Percentiles rank a stretch among this genome's conserved stretches.
Evolutionary conservation across 2,113 vertebrate genomes (phyloP).

Genomic region (Clarias magur): DNA sequence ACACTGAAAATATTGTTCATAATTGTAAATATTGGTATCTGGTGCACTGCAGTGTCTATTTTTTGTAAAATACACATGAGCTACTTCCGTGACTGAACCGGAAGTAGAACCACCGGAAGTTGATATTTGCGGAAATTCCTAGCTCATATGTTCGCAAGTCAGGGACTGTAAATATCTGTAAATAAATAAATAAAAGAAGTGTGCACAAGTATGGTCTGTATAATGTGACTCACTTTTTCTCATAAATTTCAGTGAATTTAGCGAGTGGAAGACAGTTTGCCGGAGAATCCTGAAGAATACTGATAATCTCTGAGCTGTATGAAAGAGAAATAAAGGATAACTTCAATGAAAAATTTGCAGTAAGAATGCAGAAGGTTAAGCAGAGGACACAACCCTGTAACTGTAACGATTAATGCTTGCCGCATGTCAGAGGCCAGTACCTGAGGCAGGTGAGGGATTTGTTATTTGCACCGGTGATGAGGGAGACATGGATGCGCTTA

Average conservation of each 20-base stretch:
- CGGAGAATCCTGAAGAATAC: slow-evolving; percentile 92
- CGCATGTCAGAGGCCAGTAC: slow-evolving; percentile 65
- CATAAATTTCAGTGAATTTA: slow-evolving; percentile 94
- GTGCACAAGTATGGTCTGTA: background rate
- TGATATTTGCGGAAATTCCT: too few relatives aligned
- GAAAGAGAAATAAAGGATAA: slow-evolving; percentile 26
- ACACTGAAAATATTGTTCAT: too few relatives aligned
- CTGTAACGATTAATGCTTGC: background rate
- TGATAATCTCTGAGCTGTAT: slow-evolving; percentile 82
- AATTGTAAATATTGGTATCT: too few relatives aligned
- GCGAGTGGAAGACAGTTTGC: slow-evolving; percentile 92
- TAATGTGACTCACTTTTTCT: slow-evolving; percentile 85
- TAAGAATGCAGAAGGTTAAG: background rate
- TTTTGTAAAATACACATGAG: too few relatives aligned
- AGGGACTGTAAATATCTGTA: too few relatives aligned
- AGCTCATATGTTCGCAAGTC: too few relatives aligned
- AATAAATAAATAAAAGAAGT: too few relatives aligned
- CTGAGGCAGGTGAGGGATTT: slow-evolving; percentile 86
- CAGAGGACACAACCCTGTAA: background rate
- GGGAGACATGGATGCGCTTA: slow-evolving; percentile 92
- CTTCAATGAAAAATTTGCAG: too few relatives aligned
- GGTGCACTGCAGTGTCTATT: too few relatives aligned
- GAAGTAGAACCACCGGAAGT: too few relatives aligned
- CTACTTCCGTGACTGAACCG: too few relatives aligned
- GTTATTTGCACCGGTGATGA: slow-evolving; percentile 82